Evolutionary conservation across 2,113 vertebrate species (phyloP).

Genomic region (Psammodynastes pulverulentus): DNA sequence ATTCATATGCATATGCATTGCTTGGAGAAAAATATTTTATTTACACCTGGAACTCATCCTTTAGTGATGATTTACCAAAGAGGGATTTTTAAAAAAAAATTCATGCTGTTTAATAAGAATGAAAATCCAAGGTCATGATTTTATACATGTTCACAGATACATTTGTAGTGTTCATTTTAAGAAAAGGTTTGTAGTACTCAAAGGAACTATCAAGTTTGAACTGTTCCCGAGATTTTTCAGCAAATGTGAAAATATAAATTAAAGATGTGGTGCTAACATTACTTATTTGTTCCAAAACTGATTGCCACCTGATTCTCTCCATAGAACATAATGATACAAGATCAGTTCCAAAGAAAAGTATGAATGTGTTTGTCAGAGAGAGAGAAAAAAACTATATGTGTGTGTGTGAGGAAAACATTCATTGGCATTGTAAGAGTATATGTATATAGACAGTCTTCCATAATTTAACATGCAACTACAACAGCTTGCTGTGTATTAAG

Average conservation of each 20-base stretch:
- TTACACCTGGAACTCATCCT: background rate
- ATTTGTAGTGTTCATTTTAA: background rate
- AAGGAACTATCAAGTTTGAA: background rate
- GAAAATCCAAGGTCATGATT: background rate
- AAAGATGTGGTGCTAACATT: background rate
- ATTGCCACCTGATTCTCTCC: rapidly evolving
- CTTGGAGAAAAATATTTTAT: background rate
- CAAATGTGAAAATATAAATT: rapidly evolving
- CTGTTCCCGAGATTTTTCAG: rapidly evolving
- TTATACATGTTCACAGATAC: background rate
- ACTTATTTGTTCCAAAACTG: background rate
- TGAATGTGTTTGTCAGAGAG: background rate
- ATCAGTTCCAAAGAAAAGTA: background rate
- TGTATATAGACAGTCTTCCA: constrained; percentile 67
- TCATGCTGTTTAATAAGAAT: background rate
- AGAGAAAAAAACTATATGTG: background rate
- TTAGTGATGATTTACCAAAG: constrained; percentile 1
- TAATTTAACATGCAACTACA: constrained; percentile 44
- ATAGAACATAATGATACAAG: background rate
- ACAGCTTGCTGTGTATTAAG: constrained; percentile 30
- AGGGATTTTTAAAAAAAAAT: background rate
- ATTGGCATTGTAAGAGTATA: constrained; percentile 13
- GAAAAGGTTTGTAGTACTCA: background rate
- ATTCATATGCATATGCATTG: background rate
- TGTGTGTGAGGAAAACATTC: background rate